Evolutionary conservation across 1,140 invertebrate species (phyloP).

Genomic region (Drosophila ambigua): DNA sequence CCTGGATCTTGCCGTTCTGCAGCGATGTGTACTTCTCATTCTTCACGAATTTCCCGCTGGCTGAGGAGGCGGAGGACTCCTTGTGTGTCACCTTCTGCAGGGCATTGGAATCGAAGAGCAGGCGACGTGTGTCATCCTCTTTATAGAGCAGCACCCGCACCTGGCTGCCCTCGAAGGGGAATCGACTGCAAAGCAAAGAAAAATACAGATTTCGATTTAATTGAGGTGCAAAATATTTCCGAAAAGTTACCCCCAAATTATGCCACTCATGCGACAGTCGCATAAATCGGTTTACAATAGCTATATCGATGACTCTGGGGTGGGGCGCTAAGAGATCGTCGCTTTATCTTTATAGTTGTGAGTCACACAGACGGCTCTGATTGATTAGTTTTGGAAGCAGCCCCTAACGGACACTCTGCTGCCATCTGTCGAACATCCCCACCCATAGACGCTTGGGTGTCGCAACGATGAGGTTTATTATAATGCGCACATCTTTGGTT

Average conservation of each 20-base stretch:
- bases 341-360: too few relatives aligned
- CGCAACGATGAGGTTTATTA: slow-evolving; percentile 22
- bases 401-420: too few relatives aligned
- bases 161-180: slow-evolving; percentile 87
- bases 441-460: slow-evolving; percentile 17
- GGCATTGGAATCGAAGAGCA: slow-evolving; percentile 93
- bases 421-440: slow-evolving; percentile 17
- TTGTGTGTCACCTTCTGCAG: slow-evolving; percentile 85
- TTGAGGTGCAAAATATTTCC: background rate
- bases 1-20: slow-evolving; percentile 69
- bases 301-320: too few relatives aligned
- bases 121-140: slow-evolving; percentile 92
- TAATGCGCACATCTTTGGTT: slow-evolving; percentile 47
- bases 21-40: slow-evolving; percentile 67
- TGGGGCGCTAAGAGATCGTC: too few relatives aligned
- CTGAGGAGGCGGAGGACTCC: slow-evolving; percentile 47
- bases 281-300: too few relatives aligned
- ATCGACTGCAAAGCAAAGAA: slow-evolving; percentile 71
- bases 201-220: slow-evolving; percentile 4
- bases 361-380: too few relatives aligned
- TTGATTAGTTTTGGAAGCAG: too few relatives aligned
- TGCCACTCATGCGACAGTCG: background rate
- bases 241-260: background rate
- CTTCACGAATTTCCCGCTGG: slow-evolving; percentile 66
- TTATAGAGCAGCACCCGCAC: slow-evolving; percentile 92